Conservation (phyloP, 2,113 vertebrate species). For the Sylvilagus bachmani region DNA sequence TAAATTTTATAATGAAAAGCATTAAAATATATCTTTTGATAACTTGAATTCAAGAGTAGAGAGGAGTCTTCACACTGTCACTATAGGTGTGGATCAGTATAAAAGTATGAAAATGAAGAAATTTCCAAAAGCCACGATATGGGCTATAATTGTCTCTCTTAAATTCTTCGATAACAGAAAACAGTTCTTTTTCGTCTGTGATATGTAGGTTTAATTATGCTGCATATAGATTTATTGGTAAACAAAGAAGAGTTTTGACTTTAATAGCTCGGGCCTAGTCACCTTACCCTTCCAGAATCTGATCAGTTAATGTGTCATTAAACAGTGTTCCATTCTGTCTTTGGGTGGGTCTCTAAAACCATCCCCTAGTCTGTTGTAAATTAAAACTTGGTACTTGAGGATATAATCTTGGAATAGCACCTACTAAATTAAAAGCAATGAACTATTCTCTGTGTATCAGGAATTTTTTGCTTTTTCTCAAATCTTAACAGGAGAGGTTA, state of each 20-base stretch:
- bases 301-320: background rate
- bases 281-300: background rate
- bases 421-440: background rate
- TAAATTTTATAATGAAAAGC: background rate
- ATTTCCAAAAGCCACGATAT: background rate
- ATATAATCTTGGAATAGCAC: background rate
- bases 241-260: background rate
- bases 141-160: background rate
- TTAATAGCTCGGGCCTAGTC: background rate
- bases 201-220: background rate
- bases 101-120: background rate
- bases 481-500: background rate
- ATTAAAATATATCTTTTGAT: background rate
- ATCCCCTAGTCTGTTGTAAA: background rate
- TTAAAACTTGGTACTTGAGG: background rate
- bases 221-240: background rate
- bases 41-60: background rate
- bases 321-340: background rate
- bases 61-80: background rate
- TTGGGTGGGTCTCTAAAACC: background rate
- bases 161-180: background rate
- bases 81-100: fast-evolving
- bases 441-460: background rate
- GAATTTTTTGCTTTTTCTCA: background rate
- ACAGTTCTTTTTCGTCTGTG: background rate